Conservation (phyloP, 2,888 invertebrate genomes). For the Xanthia icteritia region DNA sequence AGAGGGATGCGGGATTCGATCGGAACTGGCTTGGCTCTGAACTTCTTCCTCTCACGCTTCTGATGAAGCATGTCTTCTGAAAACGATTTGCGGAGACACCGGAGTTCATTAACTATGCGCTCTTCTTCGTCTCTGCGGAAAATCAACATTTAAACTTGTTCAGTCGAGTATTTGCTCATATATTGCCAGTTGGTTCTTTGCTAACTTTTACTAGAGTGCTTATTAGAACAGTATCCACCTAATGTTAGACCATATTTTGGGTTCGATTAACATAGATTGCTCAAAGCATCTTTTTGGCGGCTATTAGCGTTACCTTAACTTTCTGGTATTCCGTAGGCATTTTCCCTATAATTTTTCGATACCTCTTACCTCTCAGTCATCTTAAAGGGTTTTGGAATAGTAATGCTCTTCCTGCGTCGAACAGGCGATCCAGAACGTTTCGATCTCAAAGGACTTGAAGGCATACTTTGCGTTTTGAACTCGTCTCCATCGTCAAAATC, state of each 20-base stretch:
- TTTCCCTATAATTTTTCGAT: neutral
- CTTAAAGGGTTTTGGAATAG: constrained; percentile 92
- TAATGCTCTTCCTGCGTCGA: constrained; percentile 83
- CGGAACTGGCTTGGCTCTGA: constrained; percentile 92
- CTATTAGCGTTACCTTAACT: neutral
- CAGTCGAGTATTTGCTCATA: neutral
- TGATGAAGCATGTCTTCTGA: constrained; percentile 87
- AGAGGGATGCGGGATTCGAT: constrained; percentile 93
- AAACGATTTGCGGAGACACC: constrained; percentile 84
- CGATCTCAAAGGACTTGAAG: constrained; percentile 89
- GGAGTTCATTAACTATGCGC: constrained; percentile 89
- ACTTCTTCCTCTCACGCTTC: constrained; percentile 88
- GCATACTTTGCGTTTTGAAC: constrained; percentile 90
- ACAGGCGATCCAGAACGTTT: constrained; percentile 77
- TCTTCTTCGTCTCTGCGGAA: constrained; percentile 92
- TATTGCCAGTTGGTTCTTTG: neutral
- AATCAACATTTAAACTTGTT: neutral
- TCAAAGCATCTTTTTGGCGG: neutral
- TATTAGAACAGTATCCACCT: neutral
- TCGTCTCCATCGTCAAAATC: constrained; percentile 75
- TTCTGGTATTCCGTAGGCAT: neutral
- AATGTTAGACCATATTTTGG: neutral
- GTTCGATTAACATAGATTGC: neutral
- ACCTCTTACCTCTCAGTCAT: constrained; percentile 92
- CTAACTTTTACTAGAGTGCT: neutral